Evolutionary conservation across 2,888 invertebrate species (phyloP), one percentile per base, ranked within the genome.

Genomic region (Allygus modestus): DNA sequence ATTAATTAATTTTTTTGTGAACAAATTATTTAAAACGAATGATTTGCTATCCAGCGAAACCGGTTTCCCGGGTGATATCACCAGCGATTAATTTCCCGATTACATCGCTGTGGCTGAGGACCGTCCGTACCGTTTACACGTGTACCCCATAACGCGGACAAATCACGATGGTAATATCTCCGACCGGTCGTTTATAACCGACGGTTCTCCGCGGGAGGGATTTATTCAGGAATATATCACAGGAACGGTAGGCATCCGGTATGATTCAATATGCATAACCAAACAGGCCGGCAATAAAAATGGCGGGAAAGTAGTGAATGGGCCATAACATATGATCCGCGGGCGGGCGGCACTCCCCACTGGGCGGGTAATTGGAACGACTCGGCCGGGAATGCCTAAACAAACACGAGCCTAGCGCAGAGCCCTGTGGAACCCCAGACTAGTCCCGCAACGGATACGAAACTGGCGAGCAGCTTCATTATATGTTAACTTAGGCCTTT

Each of bases 301-400:
- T 77, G 77, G 77, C 77, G 77, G 77, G 41, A 77, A 77, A 77
- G 77, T 51, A 77, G 43, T 77, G 77, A 77, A 77, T 77, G 77
- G 77, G 46, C 51, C 51, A 43, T 77, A 77, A 77, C 77, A 77
- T 77, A 77, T 77, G 77, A 46, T 51, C 77, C 41, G 51, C 51
- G 51, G 28, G 33, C 23, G 41, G 43, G 71, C 20, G 37, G 23
- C 77, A 51, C 77, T 46, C 77, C 77, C 77, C 51, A 51, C 77
- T 51, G 77, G 23, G 77, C 43, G 77, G 26, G 51, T 77, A 77
- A 77, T 77, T 77, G 77, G 77, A 51, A 77, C 37, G 77, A 77
- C 11, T 51, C 28, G 77, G 15, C 26, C 26, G 31, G n/a, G 77
- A 43, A 77, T 46, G 77, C 77, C 77, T 77, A 77, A 77, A 77